These are phyloP conservation scores for Myodes glareolus DNA, from an alignment of 2,113 vertebrate species.

Conservation along the genomic window DNA sequence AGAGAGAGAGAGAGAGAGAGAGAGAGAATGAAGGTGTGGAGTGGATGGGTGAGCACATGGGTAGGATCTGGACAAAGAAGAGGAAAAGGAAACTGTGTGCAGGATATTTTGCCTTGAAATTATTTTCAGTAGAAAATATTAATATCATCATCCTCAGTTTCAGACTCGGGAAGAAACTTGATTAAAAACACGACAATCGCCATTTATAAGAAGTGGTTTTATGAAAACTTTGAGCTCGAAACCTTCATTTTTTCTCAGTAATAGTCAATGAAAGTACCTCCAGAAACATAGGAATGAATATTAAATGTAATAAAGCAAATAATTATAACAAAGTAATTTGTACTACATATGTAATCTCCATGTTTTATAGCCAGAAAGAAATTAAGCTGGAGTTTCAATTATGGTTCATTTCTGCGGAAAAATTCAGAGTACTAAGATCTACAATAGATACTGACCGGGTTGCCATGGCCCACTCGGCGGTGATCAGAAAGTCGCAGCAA, in stretches of 20 bases:
- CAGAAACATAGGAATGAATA: background rate
- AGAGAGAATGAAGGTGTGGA: background rate
- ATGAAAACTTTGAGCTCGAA: background rate
- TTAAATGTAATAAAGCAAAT: background rate
- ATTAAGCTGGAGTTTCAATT: background rate
- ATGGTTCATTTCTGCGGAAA: background rate
- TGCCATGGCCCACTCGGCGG: background rate
- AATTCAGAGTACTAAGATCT: background rate
- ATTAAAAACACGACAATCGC: background rate
- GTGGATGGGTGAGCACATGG: background rate
- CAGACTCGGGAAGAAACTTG: background rate
- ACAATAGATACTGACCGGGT: background rate
- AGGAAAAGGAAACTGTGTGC: background rate
- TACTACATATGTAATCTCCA: background rate
- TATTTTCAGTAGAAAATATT: background rate
- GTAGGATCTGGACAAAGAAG: too few species aligned
- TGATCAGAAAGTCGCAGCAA: background rate
- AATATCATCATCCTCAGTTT: background rate
- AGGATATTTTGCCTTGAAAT: background rate
- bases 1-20: too few species aligned
- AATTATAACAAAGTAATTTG: background rate
- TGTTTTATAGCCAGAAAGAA: background rate
- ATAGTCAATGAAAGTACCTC: background rate
- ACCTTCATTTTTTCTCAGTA: background rate
- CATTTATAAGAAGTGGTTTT: background rate